These are phyloP conservation scores for Boloria selene DNA, from an alignment of 2,888 invertebrate species.

Conservation along the genomic window DNA sequence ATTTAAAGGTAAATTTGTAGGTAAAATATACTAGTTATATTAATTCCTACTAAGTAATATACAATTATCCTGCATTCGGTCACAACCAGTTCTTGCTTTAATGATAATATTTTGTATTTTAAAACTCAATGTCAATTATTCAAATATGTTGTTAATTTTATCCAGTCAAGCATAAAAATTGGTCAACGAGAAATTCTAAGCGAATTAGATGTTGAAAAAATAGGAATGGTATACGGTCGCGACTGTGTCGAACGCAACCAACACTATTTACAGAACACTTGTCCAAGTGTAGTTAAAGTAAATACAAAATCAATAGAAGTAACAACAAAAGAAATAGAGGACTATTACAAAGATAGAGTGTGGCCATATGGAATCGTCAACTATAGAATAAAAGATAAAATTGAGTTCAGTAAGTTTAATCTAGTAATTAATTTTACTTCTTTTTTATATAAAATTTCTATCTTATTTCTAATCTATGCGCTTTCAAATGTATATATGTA, in stretches of 20 bases:
- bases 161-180: constrained; percentile 55
- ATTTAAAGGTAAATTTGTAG: no score
- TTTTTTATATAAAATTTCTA: background rate
- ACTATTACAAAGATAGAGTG: constrained; percentile 60
- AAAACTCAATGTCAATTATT: background rate
- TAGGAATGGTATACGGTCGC: constrained; percentile 56
- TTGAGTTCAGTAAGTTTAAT: constrained; percentile 66
- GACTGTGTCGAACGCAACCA: constrained; percentile 66
- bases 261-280: constrained; percentile 66
- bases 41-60: no score
- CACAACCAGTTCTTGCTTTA: no score
- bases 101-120: background rate
- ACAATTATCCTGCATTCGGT: no score
- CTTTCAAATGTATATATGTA: no score
- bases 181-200: constrained; percentile 72
- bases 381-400: constrained; percentile 56
- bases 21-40: no score
- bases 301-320: constrained; percentile 33
- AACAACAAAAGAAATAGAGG: constrained; percentile 50
- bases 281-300: constrained; percentile 61
- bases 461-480: no score
- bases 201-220: constrained; percentile 64
- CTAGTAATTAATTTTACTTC: background rate
- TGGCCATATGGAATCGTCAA: constrained; percentile 67
- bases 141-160: background rate